A percentile compares a stretch with the other conserved stretches of the same genome.
Evolutionary conservation across 2,113 vertebrate genomes (phyloP).

Genomic region (Corythoichthys intestinalis): DNA sequence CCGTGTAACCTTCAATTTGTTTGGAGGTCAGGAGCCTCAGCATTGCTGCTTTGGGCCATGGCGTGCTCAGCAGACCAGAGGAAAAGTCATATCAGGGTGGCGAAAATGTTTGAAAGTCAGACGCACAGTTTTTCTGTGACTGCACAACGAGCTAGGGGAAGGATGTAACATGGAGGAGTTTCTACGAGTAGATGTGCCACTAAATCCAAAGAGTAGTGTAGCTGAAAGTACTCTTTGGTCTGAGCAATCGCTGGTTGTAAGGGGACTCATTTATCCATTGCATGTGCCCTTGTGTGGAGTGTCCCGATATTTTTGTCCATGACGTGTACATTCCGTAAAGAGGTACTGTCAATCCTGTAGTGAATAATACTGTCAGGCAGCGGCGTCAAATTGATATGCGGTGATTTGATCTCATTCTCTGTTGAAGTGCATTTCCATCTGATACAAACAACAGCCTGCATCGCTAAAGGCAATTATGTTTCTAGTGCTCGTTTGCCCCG

Average conservation of each 20-base stretch:
- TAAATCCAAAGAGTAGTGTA: constrained; percentile 48
- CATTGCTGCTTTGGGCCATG: constrained; percentile 29
- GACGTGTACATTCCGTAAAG: constrained; percentile 4
- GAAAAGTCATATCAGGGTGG: background rate
- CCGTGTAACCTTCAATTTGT: constrained; percentile 57
- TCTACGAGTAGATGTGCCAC: constrained; percentile 51
- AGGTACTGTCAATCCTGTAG: constrained; percentile 29
- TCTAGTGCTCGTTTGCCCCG: constrained; percentile 67
- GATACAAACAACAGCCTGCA: constrained; percentile 72
- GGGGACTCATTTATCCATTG: background rate
- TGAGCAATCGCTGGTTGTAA: constrained; percentile 24
- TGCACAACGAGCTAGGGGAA: constrained; percentile 41
- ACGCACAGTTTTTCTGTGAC: constrained; percentile 25
- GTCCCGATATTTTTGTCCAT: background rate
- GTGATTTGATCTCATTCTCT: constrained; percentile 54
- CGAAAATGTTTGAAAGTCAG: constrained; percentile 33
- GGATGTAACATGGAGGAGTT: constrained; percentile 47
- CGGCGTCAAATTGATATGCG: constrained; percentile 57
- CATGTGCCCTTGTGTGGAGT: background rate
- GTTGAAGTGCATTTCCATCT: constrained; percentile 63
- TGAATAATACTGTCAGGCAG: constrained; percentile 45
- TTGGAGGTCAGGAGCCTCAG: constrained; percentile 53
- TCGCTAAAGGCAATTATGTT: constrained; percentile 72
- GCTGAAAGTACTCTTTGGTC: constrained; percentile 57
- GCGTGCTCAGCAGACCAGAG: background rate